These are phyloP conservation scores for Allobates femoralis DNA, from an alignment of 2,797 vertebrate genomes.

Conservation along the genomic window DNA sequence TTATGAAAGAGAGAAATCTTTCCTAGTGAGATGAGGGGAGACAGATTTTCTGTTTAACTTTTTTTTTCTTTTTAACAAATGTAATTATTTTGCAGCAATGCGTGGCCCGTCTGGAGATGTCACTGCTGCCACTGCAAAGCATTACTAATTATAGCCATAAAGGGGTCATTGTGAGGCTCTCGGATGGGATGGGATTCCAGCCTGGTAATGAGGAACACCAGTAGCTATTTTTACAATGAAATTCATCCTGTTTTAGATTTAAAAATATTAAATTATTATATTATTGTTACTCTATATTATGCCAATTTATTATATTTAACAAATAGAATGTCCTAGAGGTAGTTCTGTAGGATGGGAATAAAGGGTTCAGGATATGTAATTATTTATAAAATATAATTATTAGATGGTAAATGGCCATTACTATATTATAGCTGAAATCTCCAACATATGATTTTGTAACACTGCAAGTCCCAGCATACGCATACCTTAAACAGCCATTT, in stretches of 20 bases:
- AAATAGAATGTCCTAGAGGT: not conserved
- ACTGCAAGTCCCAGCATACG: no score
- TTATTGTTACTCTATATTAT: no score
- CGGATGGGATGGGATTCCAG: conserved; percentile 14
- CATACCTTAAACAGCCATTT: no score
- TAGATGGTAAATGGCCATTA: no score
- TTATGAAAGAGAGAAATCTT: conserved; percentile 41
- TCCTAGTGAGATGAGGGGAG: conserved; percentile 8
- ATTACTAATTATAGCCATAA: conserved; percentile 42
- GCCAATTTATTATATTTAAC: not conserved
- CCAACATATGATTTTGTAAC: no score
- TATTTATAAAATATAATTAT: no score
- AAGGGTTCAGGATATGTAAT: no score
- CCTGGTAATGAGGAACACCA: conserved; percentile 18
- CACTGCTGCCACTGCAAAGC: conserved; percentile 15
- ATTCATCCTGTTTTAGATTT: not conserved
- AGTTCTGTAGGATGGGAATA: not conserved
- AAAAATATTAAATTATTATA: no score
- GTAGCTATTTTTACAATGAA: conserved; percentile 33
- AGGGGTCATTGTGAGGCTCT: conserved; percentile 60
- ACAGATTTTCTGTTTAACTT: conserved; percentile 14
- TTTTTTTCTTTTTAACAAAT: conserved; percentile 14
- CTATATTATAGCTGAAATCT: no score
- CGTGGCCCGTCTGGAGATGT: not conserved
- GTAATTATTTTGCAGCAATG: conserved; percentile 25